Base-by-base conservation (phyloP, 2,888 invertebrate species). In the Apamea sordens region DNA sequence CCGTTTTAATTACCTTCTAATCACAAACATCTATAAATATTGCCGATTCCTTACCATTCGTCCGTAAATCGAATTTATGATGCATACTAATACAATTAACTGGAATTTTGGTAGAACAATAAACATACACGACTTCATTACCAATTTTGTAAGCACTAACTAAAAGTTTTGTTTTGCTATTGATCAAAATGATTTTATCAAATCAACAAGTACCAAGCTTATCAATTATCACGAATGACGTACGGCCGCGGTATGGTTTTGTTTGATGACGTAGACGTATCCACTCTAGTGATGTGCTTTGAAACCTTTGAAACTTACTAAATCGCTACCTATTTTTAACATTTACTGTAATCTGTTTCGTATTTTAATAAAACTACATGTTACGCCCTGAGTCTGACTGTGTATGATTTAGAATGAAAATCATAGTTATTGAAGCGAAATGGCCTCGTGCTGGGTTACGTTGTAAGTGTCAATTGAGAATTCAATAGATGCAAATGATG, bases 31-130 rank as follows among this genome's bases (percentile, higher is more conserved):
- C 32, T 21, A 21, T 68, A 76, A 83, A 75, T 68, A 75, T 83
- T 74, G 8, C 68, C 15, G 73, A 86, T 77, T 84, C 81, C 94
- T 92, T 91, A 96, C 96, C 92, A 93, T 91, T 88, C 91, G 90
- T 44, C 91, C 93, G 81, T 83, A 89, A 85, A 91, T 90, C 74
- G 88, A 89, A 81, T 91, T 82, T 87, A 92, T 81, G 68, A 89
- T 76, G 84, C 89, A 90, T 76, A 90, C 79, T 77, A 92, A 79
- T 74, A 93, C 36, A 73, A 92, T 69, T 81, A 92, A 76, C 87
- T 90, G 85, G 10, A 87, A 86, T 70, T 88, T 86, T 77, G 87
- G 77, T 73, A 86, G 53, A 28, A 86, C 79, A 82, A 76, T 85
- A 78, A 83, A 86, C 63, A 76, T 69, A 73, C 79, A 83, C 79